Percentiles rank a stretch among this genome's conserved stretches.
These are phyloP conservation scores for Macaca mulatta DNA, from an alignment of 2,113 vertebrate genomes.

Conservation along the genomic window DNA sequence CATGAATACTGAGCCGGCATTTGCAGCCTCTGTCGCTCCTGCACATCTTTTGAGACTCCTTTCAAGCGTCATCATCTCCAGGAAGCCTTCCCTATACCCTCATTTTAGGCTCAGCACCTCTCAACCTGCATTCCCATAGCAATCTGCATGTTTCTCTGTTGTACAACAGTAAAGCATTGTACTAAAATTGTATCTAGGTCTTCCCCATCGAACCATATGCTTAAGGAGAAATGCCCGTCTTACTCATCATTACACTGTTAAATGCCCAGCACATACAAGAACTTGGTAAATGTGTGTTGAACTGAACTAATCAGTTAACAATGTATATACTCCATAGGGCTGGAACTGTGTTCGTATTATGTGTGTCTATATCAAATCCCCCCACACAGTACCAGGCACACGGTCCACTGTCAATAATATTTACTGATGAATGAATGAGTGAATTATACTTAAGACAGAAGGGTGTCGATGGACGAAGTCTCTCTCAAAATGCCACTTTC, in stretches of 20 bases:
- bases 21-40: not conserved
- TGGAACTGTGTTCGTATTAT: not conserved
- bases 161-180: not conserved
- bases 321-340: not conserved
- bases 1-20: accelerated
- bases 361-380: not conserved
- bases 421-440: not conserved
- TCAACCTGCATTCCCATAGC: not conserved
- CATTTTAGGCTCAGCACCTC: not conserved
- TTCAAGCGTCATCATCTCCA: not conserved
- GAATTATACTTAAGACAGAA: not conserved
- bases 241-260: not conserved
- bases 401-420: not conserved
- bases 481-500: not conserved
- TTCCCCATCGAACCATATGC: not conserved
- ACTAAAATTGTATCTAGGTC: not conserved
- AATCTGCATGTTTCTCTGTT: not conserved
- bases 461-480: not conserved
- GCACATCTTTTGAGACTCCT: not conserved
- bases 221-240: not conserved
- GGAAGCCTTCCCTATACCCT: not conserved
- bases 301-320: not conserved
- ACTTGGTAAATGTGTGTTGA: not conserved
- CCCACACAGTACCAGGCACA: not conserved
- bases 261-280: not conserved